Base-by-base conservation (phyloP, 2,113 vertebrate genomes). In the Apeltes quadracus region DNA sequence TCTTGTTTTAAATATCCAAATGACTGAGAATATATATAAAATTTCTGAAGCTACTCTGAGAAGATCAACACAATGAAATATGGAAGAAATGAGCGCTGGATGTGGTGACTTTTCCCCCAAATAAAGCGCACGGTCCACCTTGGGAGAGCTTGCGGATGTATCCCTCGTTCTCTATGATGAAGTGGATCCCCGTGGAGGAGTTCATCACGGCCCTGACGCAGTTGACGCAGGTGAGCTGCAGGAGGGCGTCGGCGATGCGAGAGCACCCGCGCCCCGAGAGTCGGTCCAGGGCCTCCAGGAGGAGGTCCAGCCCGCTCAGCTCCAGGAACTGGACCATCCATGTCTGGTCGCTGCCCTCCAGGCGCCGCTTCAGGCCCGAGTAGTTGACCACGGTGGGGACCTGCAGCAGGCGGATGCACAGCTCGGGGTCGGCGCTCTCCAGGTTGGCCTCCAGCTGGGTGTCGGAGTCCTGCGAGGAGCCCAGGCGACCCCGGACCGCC, bases 241-340 rank as follows among this genome's bases (percentile, higher is more conserved):
- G 94, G 34, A 98, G 93, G 20, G 97, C 96, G 3, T 99, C 97
- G 0, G 96, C 87, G 2, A 99, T 99, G 50, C 95, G 94, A 3
- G 97, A 94, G 72, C 97, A 97, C 0, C 97, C 97, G 2, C 97
- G 92, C 5, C 97, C 97, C 0, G 97, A 98, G 55, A 99, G 94
- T 58, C 96, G 94, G 48, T 97, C 96, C 91, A 99, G 90, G 4
- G 97, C 98, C 85, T 98, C 97, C 43, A 99, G 92, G 48, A 99
- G 95, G 74, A 99, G 95, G 66, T 99, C 98, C 82, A 99, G 90
- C 25, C 98, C 98, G 0, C 95, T 95, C 59, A 98, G 94, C 88
- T 98, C 98, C 91, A 99, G 88, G 88, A 99, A 99, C 90, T 98
- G 97, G 7, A 97, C 93, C 97, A 99, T 98, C 98, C 98, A 99